Base-by-base conservation (phyloP, 2,888 invertebrate genomes). In the Rugalucina vietnamica region DNA sequence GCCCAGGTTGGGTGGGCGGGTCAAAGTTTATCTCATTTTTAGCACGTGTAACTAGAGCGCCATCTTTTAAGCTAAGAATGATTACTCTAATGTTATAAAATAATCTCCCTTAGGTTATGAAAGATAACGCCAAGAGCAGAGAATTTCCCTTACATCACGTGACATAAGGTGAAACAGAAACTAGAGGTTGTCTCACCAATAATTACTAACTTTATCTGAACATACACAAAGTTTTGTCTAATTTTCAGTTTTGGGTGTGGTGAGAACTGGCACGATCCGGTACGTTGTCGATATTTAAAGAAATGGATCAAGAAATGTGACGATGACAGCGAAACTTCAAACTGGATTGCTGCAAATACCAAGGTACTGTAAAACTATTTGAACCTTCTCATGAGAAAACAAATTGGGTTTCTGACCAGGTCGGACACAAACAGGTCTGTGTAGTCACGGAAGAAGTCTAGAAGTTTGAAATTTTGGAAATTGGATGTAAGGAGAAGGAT, bases 301-400 rank as follows among this genome's bases (percentile, higher is more conserved):
- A 98, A 97, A 95, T 99, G 99, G 99, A 98, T 99, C 90, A 99
- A 99, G 96, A 99, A 99, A 95, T 99, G 99, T 95, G 99, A 98
- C 95, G 99, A 99, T 95, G 99, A 99, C 95, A 98, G 98, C 5
- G 99, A 99, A 95, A 99, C 99, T 79, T 98, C 98, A 18, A 99
- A 99, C 95, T 99, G 99, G 99, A 99, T 99, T 93, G 98, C 98
- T 81, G 99, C 99, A 37, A 99, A 99, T 95, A 99, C 99, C 79
- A 99, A 99, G 96, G 96, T 96, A 89, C 34, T 10, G 8, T 43
- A 43, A n/a, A n/a, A n/a, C n/a, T n/a, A n/a, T n/a, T n/a, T n/a
- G n/a, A n/a, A n/a, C n/a, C n/a, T n/a, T n/a, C n/a, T n/a, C n/a
- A n/a, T n/a, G 29, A 43, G 18, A 14, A 18, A 18, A 49, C n/a